phyloP scores from a whole-genome alignment of 2,888 invertebrate species.

The Athalia circularis region DNA sequence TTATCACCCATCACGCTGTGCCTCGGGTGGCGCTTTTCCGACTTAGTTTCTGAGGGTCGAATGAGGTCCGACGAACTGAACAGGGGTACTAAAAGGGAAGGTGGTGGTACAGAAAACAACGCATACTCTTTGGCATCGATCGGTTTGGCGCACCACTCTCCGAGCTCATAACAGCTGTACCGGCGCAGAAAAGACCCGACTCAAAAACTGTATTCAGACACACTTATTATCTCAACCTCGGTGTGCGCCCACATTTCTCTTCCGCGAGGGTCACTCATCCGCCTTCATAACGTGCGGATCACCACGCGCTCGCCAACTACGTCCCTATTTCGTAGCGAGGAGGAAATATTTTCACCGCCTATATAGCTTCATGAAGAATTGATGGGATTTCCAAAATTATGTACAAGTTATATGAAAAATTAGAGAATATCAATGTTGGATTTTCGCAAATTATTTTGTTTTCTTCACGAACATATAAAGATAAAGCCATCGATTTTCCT shows the following conservation, averaged over 20 bases:
- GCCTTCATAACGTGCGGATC: no score
- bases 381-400: no score
- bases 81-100: background rate
- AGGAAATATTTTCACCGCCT: no score
- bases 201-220: background rate
- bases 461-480: no score
- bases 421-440: no score
- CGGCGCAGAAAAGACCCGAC: constrained; percentile 18
- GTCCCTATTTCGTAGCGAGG: no score
- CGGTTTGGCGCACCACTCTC: constrained; percentile 33
- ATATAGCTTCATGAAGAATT: no score
- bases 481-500: no score
- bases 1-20: constrained; percentile 8
- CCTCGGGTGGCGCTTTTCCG: constrained; percentile 21
- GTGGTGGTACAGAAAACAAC: constrained; percentile 31
- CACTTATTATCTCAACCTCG: background rate
- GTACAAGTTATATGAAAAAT: no score
- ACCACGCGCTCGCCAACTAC: no score
- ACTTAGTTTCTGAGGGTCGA: constrained; percentile 23
- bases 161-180: constrained; percentile 22
- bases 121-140: constrained; percentile 41
- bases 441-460: no score
- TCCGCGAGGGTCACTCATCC: background rate
- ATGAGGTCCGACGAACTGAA: constrained; percentile 7
- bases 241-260: background rate